Evolutionary conservation across 1,140 invertebrate genomes (phyloP), one percentile per base, ranked within the genome.

Genomic region (Nasonia longicornis): DNA sequence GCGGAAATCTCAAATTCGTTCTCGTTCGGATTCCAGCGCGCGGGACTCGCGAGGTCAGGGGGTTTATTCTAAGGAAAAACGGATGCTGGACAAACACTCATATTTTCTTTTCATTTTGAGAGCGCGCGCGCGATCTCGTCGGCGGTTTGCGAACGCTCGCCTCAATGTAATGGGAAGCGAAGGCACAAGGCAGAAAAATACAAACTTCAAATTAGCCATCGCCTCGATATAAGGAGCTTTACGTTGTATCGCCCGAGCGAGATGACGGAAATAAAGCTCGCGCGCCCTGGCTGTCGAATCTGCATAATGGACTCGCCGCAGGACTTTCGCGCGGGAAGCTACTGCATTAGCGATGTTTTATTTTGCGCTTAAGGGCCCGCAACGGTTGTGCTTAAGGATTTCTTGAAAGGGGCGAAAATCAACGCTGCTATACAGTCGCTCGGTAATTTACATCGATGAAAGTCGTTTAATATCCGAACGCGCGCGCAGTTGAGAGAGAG

Each of bases 291-390:
- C 26, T 26, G 26, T 26, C 38, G 42, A 6, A 74, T 74, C 52
- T 74, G 72, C 42, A 52, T 74, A 74, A 74, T 74, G 45, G 48
- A 52, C 29, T 74, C 72, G 26, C 4, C 14, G 20, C 4, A 7
- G 42, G n/a, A 48, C n/a, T 74, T 42, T 38, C 20, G 45, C 38
- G 22, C 38, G 35, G 35, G 48, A 74, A n/a, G 20, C 16, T 26
- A 26, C 26, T 22, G 16, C 31, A 71, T 38, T 71, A 20, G 35
- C 29, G 7, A 67, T 31, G 12, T n/a, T 63, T 63, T 58, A 35
- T 58, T 58, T 58, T 58, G 3, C 16, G 16, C 16, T n/a, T 4
- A 7, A 58, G 16, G 20, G 20, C 20, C 26, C 26, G 26, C 52
- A 16, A 58, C 2, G 2, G 52, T 58, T 58, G 52, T 58, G 52